These are phyloP conservation scores for Theonella swinhoei DNA, from an alignment of 37 sponge, comb jelly and placozoan species.

Conservation along the genomic window DNA sequence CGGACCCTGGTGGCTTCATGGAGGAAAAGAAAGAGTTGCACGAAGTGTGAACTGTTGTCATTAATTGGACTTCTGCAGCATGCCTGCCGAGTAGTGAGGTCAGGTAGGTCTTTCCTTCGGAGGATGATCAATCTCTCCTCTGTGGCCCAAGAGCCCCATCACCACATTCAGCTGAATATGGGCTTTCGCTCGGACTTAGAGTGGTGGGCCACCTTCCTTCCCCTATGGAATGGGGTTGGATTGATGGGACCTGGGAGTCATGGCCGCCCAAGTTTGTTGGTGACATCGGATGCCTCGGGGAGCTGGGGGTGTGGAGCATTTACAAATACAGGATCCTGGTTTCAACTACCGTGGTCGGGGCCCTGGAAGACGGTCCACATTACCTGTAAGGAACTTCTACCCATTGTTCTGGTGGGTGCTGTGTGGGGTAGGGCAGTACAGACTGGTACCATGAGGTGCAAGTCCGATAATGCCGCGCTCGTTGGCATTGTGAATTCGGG, in stretches of 20 bases:
- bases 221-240: constrained; percentile 38
- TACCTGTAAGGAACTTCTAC: constrained; percentile 49
- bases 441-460: neutral
- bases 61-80: too few species aligned
- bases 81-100: constrained; percentile 5
- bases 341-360: constrained; percentile 33
- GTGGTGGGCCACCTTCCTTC: constrained; percentile 46
- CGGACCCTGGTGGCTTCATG: too few species aligned
- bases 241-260: constrained; percentile 1
- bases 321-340: constrained; percentile 11
- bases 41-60: too few species aligned
- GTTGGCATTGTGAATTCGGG: constrained; percentile 35
- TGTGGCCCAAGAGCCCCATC: constrained; percentile 19
- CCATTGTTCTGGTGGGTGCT: constrained; percentile 24
- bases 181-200: constrained; percentile 43
- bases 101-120: constrained; percentile 26
- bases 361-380: constrained; percentile 4
- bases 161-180: constrained; percentile 30
- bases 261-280: neutral
- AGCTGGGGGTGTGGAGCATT: constrained; percentile 52
- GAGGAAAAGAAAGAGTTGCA: too few species aligned
- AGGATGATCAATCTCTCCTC: constrained; percentile 24
- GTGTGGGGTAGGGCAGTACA: constrained; percentile 38
- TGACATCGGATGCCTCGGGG: constrained; percentile 50
- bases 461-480: constrained; percentile 25